Base-by-base conservation (phyloP, 2,888 invertebrate species). In the Ectemnius continuus region DNA sequence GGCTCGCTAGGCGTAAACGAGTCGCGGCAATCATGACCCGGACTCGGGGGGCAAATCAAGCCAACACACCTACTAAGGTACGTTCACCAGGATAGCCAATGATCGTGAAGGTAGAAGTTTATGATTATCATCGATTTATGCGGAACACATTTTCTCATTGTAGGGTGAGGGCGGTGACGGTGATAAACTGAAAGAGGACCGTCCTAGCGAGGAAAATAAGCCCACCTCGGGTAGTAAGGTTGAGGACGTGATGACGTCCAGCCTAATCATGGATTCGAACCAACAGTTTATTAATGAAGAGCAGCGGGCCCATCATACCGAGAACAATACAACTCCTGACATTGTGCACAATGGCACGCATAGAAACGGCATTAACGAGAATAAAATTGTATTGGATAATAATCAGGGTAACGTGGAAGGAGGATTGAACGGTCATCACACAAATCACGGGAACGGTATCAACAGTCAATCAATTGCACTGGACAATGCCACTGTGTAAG, bases 1-100 rank as follows among this genome's bases (percentile, higher is more conserved):
- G 98, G 71, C 94, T 96, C 86, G 96, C 95, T 73, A 92, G 98
- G 86, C 96, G 97, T 86, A 97, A 97, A 91, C 93, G 97, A 71
- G 97, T 98, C 26, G 97, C 97, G 91, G 97, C 97, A 69, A 98
- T 98, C 87, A 98, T 98, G 98, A 94, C 95, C 67, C 92, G 98
- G 86, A 98, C 97, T n/a, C 93, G 97, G 80, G 93, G 93, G 74
- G 92, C 92, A 86, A 91, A 91, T 78, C 91, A 92, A 76, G 86
- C 90, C 36, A 91, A 90, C 73, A 91, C 92, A 62, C 91, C 91
- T 20, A 90, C 91, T 6, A 92, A 92, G 91, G 92, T 92, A 74
- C 14, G 4, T 14, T 64, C 1, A 23, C 23, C 23, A 23, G 23
- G 2, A 23, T 23, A 11, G 8, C 36, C 11, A 4, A 36, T 11